phyloP scores from a whole-genome alignment of 1,140 invertebrate genomes.

The Scaptomyza montana region DNA sequence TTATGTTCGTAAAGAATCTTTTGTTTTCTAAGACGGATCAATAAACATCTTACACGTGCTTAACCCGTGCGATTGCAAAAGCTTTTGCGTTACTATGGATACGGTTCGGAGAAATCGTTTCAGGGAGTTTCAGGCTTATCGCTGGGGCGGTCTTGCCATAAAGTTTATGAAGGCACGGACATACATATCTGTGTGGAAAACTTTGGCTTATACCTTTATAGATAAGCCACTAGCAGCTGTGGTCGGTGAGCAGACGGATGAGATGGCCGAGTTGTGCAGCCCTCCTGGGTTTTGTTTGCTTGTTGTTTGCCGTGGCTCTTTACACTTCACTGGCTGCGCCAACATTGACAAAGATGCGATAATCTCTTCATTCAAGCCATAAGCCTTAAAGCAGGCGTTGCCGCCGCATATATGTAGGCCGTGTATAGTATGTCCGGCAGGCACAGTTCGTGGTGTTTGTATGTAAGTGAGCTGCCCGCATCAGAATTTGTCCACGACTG shows the following conservation, averaged over 20 bases:
- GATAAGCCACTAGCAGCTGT: slow-evolving; percentile 9
- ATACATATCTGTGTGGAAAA: no score
- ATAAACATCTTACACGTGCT: no score
- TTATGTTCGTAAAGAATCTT: no score
- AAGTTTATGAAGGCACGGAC: slow-evolving; percentile 40
- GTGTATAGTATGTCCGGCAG: no score
- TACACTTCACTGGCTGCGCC: slow-evolving; percentile 46
- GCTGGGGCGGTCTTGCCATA: slow-evolving; percentile 25
- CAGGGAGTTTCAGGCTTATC: slow-evolving; percentile 35
- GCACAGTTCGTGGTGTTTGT: no score
- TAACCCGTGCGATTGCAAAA: no score
- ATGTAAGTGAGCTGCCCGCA: slow-evolving; percentile 14
- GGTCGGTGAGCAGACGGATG: neutral
- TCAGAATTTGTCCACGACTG: slow-evolving; percentile 24
- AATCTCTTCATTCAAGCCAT: slow-evolving; percentile 51
- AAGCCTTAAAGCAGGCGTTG: slow-evolving; percentile 48
- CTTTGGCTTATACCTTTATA: no score
- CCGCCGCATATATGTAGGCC: no score
- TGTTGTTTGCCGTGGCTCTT: slow-evolving; percentile 45
- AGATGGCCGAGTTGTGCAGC: slow-evolving; percentile 3
- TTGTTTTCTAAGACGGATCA: no score
- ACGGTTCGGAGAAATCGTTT: no score
- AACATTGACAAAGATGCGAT: slow-evolving; percentile 58
- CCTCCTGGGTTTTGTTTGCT: slow-evolving; percentile 27
- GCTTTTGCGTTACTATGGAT: no score